A percentile compares a stretch with the other conserved stretches of the same genome.
Conservation (phyloP, 2,888 invertebrate species). For the Agrotis ipsilon region DNA sequence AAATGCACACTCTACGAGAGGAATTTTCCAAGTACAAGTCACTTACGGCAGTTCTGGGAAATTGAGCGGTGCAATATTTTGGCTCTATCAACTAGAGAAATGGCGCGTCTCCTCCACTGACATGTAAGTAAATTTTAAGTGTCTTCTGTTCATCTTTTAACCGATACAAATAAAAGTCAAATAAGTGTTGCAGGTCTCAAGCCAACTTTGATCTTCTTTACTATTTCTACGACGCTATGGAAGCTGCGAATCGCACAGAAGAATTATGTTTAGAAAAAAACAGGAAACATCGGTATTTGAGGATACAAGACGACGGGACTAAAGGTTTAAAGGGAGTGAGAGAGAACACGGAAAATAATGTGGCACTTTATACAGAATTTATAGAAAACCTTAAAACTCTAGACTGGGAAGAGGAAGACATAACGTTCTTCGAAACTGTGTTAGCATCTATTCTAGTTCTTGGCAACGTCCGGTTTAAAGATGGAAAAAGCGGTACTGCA, state of each 20-base stretch:
- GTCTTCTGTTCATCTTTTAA: conserved; percentile 16
- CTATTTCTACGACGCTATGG: conserved; percentile 96
- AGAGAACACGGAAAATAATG: conserved; percentile 93
- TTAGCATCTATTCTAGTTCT: conserved; percentile 94
- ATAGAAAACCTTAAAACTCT: conserved; percentile 92
- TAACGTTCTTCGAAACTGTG: conserved; percentile 93
- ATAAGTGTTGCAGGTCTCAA: conserved; percentile 92
- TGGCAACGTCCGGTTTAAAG: conserved; percentile 95
- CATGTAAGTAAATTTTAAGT: conserved; percentile 89
- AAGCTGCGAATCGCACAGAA: conserved; percentile 92
- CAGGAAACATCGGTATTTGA: conserved; percentile 94
- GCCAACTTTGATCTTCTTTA: conserved; percentile 97
- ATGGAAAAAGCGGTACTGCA: conserved; percentile 92
- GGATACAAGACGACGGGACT: conserved; percentile 91
- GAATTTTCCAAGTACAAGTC: conserved; percentile 95
- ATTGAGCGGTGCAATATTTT: conserved; percentile 96
- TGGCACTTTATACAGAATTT: conserved; percentile 92
- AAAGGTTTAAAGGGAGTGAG: conserved; percentile 92
- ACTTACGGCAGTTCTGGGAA: conserved; percentile 96
- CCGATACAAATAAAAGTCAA: conserved; percentile 57
- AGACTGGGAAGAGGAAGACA: conserved; percentile 94
- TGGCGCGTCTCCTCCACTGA: conserved; percentile 96
- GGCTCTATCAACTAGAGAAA: conserved; percentile 96
- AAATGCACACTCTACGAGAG: conserved; percentile 96
- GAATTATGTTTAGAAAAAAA: conserved; percentile 93